Evolutionary conservation across 1,140 invertebrate genomes (phyloP).

Genomic region (Drosophila repleta): DNA sequence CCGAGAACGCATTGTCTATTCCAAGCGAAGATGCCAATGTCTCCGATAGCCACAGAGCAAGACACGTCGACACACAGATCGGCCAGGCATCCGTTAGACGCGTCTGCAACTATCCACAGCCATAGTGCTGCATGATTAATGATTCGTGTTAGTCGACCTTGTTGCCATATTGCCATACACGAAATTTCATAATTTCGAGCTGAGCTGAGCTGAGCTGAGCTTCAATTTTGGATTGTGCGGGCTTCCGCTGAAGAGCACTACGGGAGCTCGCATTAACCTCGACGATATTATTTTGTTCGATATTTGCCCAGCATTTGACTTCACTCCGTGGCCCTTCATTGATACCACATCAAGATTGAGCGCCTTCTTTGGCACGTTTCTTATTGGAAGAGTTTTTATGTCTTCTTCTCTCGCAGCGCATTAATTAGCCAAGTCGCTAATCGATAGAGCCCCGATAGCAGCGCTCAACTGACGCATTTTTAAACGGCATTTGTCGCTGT

Average conservation of each 20-base stretch:
- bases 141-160: constrained; percentile 26
- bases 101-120: constrained; percentile 4
- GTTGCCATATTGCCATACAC: constrained; percentile 25
- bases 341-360: constrained; percentile 24
- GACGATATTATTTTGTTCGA: constrained; percentile 1
- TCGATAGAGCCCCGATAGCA: constrained; percentile 59
- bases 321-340: constrained; percentile 20
- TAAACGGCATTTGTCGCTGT: constrained; percentile 62
- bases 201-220: constrained; percentile 4
- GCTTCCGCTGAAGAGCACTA: constrained; percentile 39
- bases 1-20: constrained; percentile 27
- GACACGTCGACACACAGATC: background rate
- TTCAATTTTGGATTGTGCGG: constrained; percentile 30
- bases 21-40: constrained; percentile 23
- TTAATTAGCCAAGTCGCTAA: constrained; percentile 66
- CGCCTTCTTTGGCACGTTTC: constrained; percentile 54
- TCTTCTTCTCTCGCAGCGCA: constrained; percentile 43
- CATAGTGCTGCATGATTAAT: constrained; percentile 35
- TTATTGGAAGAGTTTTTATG: constrained; percentile 36
- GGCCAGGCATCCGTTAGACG: constrained; percentile 23
- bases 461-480: constrained; percentile 62
- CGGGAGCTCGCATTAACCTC: constrained; percentile 17
- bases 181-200: constrained; percentile 42
- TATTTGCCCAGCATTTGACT: constrained; percentile 27
- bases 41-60: background rate